phyloP scores from a whole-genome alignment of 1,140 invertebrate genomes.

The Drosophila virilis region DNA sequence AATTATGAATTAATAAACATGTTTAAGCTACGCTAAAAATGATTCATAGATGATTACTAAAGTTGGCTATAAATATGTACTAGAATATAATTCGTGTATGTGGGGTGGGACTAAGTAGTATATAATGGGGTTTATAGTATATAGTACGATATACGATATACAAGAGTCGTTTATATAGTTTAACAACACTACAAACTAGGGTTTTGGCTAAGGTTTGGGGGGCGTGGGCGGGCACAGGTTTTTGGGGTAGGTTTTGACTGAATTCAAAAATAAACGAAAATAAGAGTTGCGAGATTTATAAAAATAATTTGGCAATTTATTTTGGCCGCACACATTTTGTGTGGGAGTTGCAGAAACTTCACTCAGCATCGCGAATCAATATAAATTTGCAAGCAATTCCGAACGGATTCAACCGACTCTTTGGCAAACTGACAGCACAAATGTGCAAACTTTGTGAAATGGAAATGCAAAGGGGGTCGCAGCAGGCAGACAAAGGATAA shows the following conservation, averaged over 20 bases:
- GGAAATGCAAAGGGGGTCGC: conserved; percentile 8
- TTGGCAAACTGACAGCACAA: conserved; percentile 7
- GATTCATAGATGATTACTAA: conserved; percentile 12
- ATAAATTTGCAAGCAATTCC: conserved; percentile 9
- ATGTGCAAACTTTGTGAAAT: conserved; percentile 19
- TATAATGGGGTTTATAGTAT: conserved; percentile 2
- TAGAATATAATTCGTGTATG: conserved; percentile 15
- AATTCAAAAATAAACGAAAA: conserved; percentile 31
- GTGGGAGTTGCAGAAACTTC: conserved; percentile 7
- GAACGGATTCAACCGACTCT: conserved; percentile 4
- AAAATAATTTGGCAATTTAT: conserved; percentile 20
- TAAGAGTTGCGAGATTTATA: background rate
- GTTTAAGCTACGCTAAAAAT: conserved; percentile 22
- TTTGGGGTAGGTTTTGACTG: background rate
- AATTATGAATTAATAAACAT: conserved; percentile 8
- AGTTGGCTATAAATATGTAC: conserved; percentile 9
- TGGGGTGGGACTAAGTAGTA: conserved; percentile 4
- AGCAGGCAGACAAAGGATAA: background rate
- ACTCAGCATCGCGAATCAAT: conserved; percentile 12
- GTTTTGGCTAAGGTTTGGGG: conserved; percentile 31
- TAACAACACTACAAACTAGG: conserved; percentile 63
- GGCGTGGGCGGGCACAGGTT: conserved; percentile 5
- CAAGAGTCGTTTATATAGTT: conserved; percentile 36
- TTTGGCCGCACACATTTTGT: background rate
- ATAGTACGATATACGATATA: conserved; percentile 56